Conservation (phyloP, 2,797 vertebrate genomes). For the Pyrrhura leucotis region DNA sequence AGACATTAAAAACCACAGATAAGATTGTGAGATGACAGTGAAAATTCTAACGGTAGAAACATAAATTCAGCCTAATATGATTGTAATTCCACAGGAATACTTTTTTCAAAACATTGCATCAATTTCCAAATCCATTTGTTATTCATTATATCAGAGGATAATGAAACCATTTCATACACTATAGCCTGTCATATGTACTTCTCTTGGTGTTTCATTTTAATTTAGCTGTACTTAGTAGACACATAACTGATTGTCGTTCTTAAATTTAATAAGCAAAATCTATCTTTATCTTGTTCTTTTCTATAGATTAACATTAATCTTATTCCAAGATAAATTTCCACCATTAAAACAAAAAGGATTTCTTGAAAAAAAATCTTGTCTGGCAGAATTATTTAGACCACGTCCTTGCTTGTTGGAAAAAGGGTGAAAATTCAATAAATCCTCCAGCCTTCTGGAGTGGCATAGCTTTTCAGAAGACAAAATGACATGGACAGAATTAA, state of each 20-base stretch:
- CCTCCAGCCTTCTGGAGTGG: not conserved
- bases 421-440: not conserved
- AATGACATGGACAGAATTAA: not conserved
- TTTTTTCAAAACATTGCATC: constrained; percentile 60
- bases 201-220: constrained; percentile 58
- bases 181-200: constrained; percentile 56
- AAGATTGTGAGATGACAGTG: not conserved
- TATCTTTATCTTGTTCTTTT: constrained; percentile 49
- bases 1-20: constrained; percentile 2
- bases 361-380: not conserved
- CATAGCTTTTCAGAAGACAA: not conserved
- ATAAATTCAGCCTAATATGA: constrained; percentile 58
- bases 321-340: not conserved
- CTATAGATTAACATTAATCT: constrained; percentile 45
- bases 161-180: constrained; percentile 68
- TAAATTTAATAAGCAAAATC: constrained; percentile 49
- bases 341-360: constrained; percentile 28
- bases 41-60: constrained; percentile 18
- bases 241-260: constrained; percentile 50
- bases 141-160: constrained; percentile 55
- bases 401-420: not conserved
- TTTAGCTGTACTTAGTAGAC: constrained; percentile 50
- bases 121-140: constrained; percentile 62
- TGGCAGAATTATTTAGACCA: not conserved
- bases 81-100: constrained; percentile 34